phyloP scores from a whole-genome alignment of 2,888 invertebrate species.

The Netelia inedita region DNA sequence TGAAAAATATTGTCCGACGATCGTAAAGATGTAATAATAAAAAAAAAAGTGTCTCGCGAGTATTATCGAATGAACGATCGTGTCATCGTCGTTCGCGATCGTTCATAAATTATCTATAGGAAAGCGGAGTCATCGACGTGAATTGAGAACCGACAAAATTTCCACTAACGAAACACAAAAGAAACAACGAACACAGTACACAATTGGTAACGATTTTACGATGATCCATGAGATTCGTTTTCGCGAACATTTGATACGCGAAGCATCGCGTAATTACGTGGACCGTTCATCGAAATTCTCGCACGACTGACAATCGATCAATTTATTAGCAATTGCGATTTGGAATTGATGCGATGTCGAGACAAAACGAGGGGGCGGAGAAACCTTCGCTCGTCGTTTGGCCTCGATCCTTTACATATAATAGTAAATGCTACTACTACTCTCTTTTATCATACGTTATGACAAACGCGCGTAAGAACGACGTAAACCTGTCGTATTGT shows the following conservation, averaged over 20 bases:
- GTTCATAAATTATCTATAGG: slow-evolving; percentile 22
- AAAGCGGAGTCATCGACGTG: slow-evolving; percentile 46
- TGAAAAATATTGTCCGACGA: slow-evolving; percentile 9
- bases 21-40: neutral
- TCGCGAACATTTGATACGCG: neutral
- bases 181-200: slow-evolving; percentile 28
- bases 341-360: slow-evolving; percentile 27
- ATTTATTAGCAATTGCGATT: slow-evolving; percentile 31
- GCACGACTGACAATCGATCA: slow-evolving; percentile 43
- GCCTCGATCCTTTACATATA: slow-evolving; percentile 53
- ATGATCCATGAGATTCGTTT: slow-evolving; percentile 22
- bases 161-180: slow-evolving; percentile 6
- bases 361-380: slow-evolving; percentile 57
- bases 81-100: slow-evolving; percentile 44
- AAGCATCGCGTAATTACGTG: neutral
- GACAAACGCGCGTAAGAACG: slow-evolving; percentile 27
- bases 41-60: slow-evolving; percentile 12
- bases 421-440: neutral
- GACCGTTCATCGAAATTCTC: neutral
- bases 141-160: slow-evolving; percentile 40
- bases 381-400: slow-evolving; percentile 57
- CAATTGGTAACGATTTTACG: slow-evolving; percentile 28
- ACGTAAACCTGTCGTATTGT: slow-evolving; percentile 20
- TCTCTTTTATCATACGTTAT: slow-evolving; percentile 1
- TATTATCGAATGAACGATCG: slow-evolving; percentile 39